Evolutionary conservation across 2,113 vertebrate genomes (phyloP), one percentile per base, ranked within the genome.

Genomic region (Ancistrus triradiatus): DNA sequence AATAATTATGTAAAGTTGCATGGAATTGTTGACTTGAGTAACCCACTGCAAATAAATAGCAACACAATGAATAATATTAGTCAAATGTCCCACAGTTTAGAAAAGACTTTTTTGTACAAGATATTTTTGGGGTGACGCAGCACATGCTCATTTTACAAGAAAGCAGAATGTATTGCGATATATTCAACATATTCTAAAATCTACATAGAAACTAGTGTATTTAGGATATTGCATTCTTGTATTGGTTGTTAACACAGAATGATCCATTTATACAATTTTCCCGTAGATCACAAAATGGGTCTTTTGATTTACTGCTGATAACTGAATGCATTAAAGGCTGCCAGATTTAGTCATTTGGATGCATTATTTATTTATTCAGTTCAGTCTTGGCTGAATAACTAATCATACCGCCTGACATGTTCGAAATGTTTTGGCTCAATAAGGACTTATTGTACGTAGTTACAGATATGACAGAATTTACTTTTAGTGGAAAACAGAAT

Each of bases 311-410:
- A 59, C 64, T 77, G 37, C 73, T 73, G 67, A 73, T 75, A 43
- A 21, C 60, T 66, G 22, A 69, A 76, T 62, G 58, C 63, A 21
- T 59, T 66, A 15, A 69, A 76, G 60, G 58, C 63, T 79, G 74
- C 76, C 70, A 79, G 74, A 68, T 78, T 69, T 56, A 68, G 75
- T 79, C 75, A 78, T 70, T 73, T 75, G 77, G 83, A 77, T 76
- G 81, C 79, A 58, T 87, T 81, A 86, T 70, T 86, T 86, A 88
- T 88, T 86, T 74, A 88, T 85, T 73, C 70, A 67, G 68, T 78
- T 51, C 71, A 83, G 83, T 83, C 78, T 70, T 60, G 64, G 74
- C 72, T 87, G 74, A 85, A 87, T 87, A 80, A 88, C 87, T 85
- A 50, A 86, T 60, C 57, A 65, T 57, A 63, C 15, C 48, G 53